Evolutionary conservation across 2,113 vertebrate species (phyloP).

Genomic region (Notarius quadriscutis): DNA sequence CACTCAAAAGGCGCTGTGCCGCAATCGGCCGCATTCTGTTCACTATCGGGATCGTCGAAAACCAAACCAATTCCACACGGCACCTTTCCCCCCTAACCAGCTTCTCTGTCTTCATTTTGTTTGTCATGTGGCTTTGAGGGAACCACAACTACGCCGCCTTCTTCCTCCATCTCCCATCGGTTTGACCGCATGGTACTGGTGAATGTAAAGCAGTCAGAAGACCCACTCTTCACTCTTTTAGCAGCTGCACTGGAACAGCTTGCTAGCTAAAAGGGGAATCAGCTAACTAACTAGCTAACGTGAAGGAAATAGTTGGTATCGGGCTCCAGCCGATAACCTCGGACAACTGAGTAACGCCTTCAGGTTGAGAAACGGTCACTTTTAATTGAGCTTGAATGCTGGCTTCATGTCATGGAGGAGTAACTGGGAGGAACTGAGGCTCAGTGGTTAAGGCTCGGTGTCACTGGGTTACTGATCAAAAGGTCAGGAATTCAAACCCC

Average conservation of each 20-base stretch:
- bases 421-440: not conserved
- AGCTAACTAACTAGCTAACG: not conserved
- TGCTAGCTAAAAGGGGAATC: not conserved
- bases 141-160: not conserved
- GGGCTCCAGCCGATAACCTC: not conserved
- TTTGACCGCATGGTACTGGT: not conserved
- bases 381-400: not conserved
- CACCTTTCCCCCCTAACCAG: slow-evolving; percentile 4
- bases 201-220: slow-evolving; percentile 12
- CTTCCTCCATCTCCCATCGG: not conserved
- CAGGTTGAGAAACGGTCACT: not conserved
- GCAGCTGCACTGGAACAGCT: not conserved
- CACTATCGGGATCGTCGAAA: not conserved
- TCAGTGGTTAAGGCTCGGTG: not conserved
- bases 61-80: not conserved
- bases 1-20: not conserved
- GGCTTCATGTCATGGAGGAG: not conserved
- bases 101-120: not conserved
- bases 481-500: not conserved
- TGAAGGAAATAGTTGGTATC: not conserved
- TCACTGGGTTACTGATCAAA: not conserved
- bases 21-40: not conserved
- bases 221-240: not conserved
- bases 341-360: not conserved
- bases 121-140: slow-evolving; percentile 1